phyloP scores from a whole-genome alignment of 2,888 invertebrate genomes.

The Mythimna loreyi region DNA sequence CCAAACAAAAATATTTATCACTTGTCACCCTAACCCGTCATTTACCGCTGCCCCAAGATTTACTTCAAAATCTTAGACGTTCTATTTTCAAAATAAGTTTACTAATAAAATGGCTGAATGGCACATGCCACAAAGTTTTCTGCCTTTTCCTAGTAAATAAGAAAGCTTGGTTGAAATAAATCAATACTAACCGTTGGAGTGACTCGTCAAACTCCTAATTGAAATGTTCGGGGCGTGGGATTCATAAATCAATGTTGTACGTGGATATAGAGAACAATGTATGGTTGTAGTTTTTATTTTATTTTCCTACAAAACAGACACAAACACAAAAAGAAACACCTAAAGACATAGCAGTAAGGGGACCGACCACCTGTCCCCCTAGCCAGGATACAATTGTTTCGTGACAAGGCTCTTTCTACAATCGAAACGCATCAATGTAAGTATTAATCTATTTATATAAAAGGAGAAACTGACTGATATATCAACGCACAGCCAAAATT shows the following conservation, averaged over 20 bases:
- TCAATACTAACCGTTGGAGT: constrained; percentile 73
- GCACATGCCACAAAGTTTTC: constrained; percentile 42
- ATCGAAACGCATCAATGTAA: too few relatives aligned
- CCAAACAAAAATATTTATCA: constrained; percentile 28
- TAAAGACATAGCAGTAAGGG: too few relatives aligned
- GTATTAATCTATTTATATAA: too few relatives aligned
- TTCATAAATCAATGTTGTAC: constrained; percentile 78
- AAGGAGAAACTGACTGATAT: too few relatives aligned
- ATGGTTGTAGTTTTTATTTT: background rate
- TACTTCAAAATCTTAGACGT: background rate
- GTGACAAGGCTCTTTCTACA: too few relatives aligned
- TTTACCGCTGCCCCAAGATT: constrained; percentile 12
- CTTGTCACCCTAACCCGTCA: constrained; percentile 22
- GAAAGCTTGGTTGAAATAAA: constrained; percentile 67
- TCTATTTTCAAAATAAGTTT: constrained; percentile 18
- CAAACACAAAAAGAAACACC: too few relatives aligned
- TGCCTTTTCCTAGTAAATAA: constrained; percentile 38
- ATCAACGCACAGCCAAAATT: too few relatives aligned
- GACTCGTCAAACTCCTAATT: constrained; percentile 83
- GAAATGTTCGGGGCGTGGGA: constrained; percentile 76
- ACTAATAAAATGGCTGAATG: constrained; percentile 30
- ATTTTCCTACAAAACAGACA: too few relatives aligned
- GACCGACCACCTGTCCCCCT: too few relatives aligned
- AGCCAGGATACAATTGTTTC: too few relatives aligned
- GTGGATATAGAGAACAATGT: constrained; percentile 58